Base-by-base conservation (phyloP, 2,888 invertebrate genomes). In the Macaria liturata region DNA sequence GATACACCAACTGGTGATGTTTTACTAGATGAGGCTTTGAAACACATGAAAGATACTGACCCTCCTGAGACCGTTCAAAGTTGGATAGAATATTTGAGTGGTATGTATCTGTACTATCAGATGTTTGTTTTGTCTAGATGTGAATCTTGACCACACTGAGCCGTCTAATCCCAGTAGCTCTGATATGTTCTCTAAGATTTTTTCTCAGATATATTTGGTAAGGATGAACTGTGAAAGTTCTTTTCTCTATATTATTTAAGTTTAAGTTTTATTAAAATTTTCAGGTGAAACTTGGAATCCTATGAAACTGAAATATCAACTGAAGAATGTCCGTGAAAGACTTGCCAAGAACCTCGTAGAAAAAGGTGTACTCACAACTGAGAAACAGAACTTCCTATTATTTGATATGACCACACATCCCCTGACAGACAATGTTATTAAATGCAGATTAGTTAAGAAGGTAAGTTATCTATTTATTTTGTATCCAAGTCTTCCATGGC, bases 331-430 rank as follows among this genome's bases (percentile, higher is more conserved):
- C 3, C 95, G 99, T 71, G 99, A 99, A 92, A 95, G 99, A 78
- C 94, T 99, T 81, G 99, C 99, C 47, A 99, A 99, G 91, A 99
- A 99, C 93, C 94, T 99, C 75, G 99, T 99, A 42, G 99, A 99
- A 87, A 99, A 99, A 88, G 99, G 99, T 69, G 99, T 99, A 45
- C 94, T 99, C 70, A 99, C 99, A 62, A 99, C 99, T 60, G 99
- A 99, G 88, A 99, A 99, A 92, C 99, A 99, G 91, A 99, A 99
- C 89, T 99, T 99, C 91, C 93, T 99, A 75, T 93, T 99, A 57
- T 99, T 99, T 86, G 99, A 99, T 92, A 99, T 99, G 99, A 99
- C 99, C 54, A 99, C 99, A 74, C 99, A 99, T 93, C 99, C 99
- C 44, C 93, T 99, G 64, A 98, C 97, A 66, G 99, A 99, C 86